A percentile compares a stretch with the other conserved stretches of the same genome.
Evolutionary conservation across 2,113 vertebrate species (phyloP).

Genomic region (Leucopternis melanops): DNA sequence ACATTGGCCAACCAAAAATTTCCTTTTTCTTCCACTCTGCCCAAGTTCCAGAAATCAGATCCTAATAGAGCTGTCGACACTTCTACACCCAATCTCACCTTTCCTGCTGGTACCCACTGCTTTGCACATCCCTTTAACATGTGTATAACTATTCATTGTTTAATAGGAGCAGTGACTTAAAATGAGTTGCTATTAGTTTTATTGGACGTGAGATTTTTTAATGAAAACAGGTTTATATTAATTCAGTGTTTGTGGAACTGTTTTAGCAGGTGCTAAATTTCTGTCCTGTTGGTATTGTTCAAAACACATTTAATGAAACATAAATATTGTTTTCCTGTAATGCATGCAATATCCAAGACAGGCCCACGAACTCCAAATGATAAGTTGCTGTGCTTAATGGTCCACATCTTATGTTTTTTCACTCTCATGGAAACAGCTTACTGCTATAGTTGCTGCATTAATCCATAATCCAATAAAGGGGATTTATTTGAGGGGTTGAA

Average conservation of each 20-base stretch:
- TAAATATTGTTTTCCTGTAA: not conserved
- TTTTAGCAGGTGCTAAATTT: not conserved
- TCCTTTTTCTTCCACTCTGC: too few relatives aligned
- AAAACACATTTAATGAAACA: not conserved
- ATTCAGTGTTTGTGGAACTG: not conserved
- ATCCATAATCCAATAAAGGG: conserved; percentile 57
- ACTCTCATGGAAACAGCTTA: conserved; percentile 11
- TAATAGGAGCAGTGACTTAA: not conserved
- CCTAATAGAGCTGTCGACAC: too few relatives aligned
- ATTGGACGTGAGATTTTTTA: not conserved
- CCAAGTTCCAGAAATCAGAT: too few relatives aligned
- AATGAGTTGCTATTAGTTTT: not conserved
- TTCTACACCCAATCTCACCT: too few relatives aligned
- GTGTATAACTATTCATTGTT: not conserved
- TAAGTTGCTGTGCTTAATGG: not conserved
- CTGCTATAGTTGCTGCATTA: conserved; percentile 42
- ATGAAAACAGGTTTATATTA: not conserved
- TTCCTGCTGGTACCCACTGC: too few relatives aligned
- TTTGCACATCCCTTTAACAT: too few relatives aligned
- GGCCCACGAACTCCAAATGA: not conserved
- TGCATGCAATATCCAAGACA: not conserved
- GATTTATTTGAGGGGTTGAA: conserved; percentile 30
- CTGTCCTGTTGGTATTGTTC: not conserved
- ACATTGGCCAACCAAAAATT: too few relatives aligned
- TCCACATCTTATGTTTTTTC: not conserved